A percentile compares a stretch with the other conserved stretches of the same genome.
Conservation (phyloP, 2,113 vertebrate genomes). For the Calyptomena viridis region DNA sequence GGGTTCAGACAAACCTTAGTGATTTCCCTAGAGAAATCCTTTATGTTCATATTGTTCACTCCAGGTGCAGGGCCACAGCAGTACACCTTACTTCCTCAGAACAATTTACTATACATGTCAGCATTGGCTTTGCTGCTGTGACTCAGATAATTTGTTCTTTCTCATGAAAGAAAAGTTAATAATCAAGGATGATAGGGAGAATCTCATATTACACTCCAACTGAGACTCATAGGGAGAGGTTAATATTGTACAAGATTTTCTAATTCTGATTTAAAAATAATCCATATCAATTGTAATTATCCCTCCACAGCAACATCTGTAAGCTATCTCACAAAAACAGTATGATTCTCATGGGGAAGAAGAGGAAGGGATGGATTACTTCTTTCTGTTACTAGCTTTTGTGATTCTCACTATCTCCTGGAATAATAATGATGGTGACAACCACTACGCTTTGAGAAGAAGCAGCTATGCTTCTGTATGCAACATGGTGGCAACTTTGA, state of each 20-base stretch:
- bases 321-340: not conserved
- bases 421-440: not conserved
- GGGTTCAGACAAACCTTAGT: slow-evolving; percentile 19
- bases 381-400: not conserved
- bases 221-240: slow-evolving; percentile 8
- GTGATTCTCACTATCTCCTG: not conserved
- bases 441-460: slow-evolving; percentile 8
- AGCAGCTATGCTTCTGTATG: not conserved
- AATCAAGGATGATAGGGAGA: not conserved
- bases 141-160: slow-evolving; percentile 19
- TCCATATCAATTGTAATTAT: not conserved
- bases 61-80: not conserved
- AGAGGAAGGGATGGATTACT: not conserved
- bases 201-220: not conserved
- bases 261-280: not conserved
- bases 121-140: not conserved
- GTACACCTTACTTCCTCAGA: slow-evolving; percentile 2
- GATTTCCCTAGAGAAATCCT: slow-evolving; percentile 60
- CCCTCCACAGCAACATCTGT: not conserved
- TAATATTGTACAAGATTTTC: not conserved
- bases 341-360: not conserved
- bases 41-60: slow-evolving; percentile 31
- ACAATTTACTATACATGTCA: slow-evolving; percentile 43
- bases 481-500: not conserved
- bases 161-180: not conserved